A percentile compares a stretch with the other conserved stretches of the same genome.
phyloP scores from a whole-genome alignment of 1,140 invertebrate species.

The Lutraria rhynchaena region DNA sequence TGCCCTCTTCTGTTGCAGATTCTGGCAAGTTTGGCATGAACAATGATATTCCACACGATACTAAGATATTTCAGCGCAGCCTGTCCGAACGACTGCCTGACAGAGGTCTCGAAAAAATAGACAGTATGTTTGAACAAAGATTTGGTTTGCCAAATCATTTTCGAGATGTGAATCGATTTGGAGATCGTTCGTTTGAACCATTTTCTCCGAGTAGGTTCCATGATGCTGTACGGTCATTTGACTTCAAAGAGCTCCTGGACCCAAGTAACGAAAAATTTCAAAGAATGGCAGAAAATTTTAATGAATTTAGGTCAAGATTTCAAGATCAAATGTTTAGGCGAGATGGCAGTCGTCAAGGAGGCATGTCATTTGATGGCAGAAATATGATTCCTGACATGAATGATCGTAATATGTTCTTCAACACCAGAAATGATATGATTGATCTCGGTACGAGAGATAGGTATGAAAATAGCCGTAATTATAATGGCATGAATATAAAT shows the following conservation, averaged over 20 bases:
- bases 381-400: conserved; percentile 53
- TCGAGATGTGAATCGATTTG: conserved; percentile 45
- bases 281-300: conserved; percentile 57
- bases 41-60: conserved; percentile 45
- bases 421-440: conserved; percentile 38
- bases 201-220: conserved; percentile 50
- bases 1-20: conserved; percentile 41
- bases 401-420: conserved; percentile 44
- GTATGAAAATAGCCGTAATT: conserved; percentile 47
- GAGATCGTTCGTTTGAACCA: conserved; percentile 48
- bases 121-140: conserved; percentile 51
- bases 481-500: conserved; percentile 48
- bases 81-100: conserved; percentile 39
- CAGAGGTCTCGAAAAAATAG: conserved; percentile 36
- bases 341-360: conserved; percentile 35
- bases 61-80: conserved; percentile 49
- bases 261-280: conserved; percentile 51
- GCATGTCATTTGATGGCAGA: conserved; percentile 26
- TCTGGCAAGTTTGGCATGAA: conserved; percentile 38
- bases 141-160: conserved; percentile 51
- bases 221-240: conserved; percentile 41
- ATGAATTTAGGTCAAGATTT: conserved; percentile 50
- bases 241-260: conserved; percentile 47
- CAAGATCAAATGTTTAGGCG: conserved; percentile 53
- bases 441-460: conserved; percentile 35